Evolutionary conservation across 2,113 vertebrate genomes (phyloP), one percentile per base, ranked within the genome.

Genomic region (Melanostigma gelatinosum): DNA sequence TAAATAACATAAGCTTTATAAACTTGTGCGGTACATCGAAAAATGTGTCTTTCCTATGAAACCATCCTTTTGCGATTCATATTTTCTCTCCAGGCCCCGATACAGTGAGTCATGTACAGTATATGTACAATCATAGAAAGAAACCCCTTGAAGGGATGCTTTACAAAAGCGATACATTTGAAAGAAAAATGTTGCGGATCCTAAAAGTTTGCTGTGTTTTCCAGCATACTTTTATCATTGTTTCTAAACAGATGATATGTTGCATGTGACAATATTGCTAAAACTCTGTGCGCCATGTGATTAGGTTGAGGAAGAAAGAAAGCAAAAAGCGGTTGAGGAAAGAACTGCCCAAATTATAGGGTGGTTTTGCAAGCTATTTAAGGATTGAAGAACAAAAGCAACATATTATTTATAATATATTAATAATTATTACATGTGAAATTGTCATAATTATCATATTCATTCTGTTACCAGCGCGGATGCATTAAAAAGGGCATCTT

Each of bases 201-300:
- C 65, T n/a, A 3, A 82, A 52, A 7, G 24, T 58, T 61, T 70
- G 54, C 70, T 74, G 15, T 61, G 63, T 77, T 68, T 72, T 29
- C 34, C 44, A 67, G 40, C 67, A 75, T 40, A 61, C 40, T 60
- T 32, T 62, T 55, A 1, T n/a, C 32, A 6, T 8, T 67, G 50
- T 64, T 77, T 72, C 34, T 57, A 9, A 72, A 61, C 54, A 67
- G 20, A 73, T 67, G 62, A 40, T 65, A 83, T 77, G 70, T 60
- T 70, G 67, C 60, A 71, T 15, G 18, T 77, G 18, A 78, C 40
- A n/a, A 52, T 48, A 65, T 46, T 48, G 3, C 52, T 78, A 34
- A 79, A 55, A 77, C 46, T 66, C 3, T 34, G 32, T 29, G 29
- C 29, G 29, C 29, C 29, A 29, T 29, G 29, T 29, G 29, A 29